phyloP scores from a whole-genome alignment of 2,888 invertebrate species.

The Penaeus monodon region DNA sequence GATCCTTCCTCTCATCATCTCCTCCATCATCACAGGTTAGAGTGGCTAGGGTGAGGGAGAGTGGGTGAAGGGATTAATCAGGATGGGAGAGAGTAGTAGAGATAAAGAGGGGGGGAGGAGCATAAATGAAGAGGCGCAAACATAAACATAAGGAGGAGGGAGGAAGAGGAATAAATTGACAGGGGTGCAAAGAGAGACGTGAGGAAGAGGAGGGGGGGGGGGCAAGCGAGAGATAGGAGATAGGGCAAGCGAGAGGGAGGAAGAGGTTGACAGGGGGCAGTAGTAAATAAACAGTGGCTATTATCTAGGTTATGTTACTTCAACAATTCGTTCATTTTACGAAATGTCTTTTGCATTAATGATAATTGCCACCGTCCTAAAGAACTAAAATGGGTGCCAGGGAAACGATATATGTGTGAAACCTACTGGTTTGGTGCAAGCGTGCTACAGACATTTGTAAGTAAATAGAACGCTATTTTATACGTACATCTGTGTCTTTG shows the following conservation, averaged over 20 bases:
- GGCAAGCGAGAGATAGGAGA: neutral
- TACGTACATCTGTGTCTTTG: too few species aligned
- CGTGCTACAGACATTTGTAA: too few species aligned
- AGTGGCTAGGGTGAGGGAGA: constrained; percentile 4
- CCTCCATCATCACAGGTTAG: constrained; percentile 76
- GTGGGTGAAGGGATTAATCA: neutral
- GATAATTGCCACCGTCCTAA: too few species aligned
- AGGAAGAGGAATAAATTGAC: neutral
- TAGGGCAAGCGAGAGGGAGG: neutral
- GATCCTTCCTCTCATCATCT: constrained; percentile 78
- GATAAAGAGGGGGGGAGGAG: neutral
- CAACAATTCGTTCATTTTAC: neutral
- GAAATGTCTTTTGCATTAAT: too few species aligned
- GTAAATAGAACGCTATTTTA: too few species aligned
- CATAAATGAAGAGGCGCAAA: too few species aligned
- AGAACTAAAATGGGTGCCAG: too few species aligned
- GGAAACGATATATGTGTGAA: too few species aligned
- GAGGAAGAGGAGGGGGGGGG: neutral
- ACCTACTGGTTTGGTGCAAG: too few species aligned
- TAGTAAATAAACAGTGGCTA: constrained; percentile 15
- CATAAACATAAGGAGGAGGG: neutral
- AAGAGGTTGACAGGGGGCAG: constrained; percentile 28
- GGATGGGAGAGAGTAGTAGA: constrained; percentile 1
- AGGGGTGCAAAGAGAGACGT: neutral
- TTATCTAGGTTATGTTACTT: neutral